Conservation (phyloP, 2,797 vertebrate species). For the Etheostoma perlongum region DNA sequence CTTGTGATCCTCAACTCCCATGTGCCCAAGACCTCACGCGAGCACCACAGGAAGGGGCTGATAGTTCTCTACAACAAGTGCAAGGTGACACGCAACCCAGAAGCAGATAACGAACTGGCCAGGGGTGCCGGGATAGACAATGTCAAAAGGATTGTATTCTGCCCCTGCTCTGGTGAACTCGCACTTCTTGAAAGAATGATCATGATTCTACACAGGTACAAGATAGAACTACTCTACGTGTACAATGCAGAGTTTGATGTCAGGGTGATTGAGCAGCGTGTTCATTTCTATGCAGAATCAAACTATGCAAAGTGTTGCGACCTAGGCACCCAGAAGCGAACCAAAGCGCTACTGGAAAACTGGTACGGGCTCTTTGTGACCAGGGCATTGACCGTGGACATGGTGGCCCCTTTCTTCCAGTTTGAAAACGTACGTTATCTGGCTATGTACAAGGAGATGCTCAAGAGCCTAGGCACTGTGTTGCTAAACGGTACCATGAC, state of each 20-base stretch:
- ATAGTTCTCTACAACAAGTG: slow-evolving; percentile 28
- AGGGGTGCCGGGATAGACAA: neutral
- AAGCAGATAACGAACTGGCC: neutral
- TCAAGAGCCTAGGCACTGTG: neutral
- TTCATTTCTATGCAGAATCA: slow-evolving; percentile 17
- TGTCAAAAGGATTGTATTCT: rapidly evolving
- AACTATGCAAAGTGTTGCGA: too few species aligned
- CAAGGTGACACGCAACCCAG: neutral
- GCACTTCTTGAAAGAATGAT: neutral
- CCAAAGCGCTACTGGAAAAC: neutral
- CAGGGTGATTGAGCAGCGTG: slow-evolving; percentile 18
- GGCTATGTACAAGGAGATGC: slow-evolving; percentile 22
- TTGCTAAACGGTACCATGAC: rapidly evolving
- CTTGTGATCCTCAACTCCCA: slow-evolving; percentile 25
- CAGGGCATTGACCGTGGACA: neutral
- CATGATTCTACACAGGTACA: too few species aligned
- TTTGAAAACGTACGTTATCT: slow-evolving; percentile 28
- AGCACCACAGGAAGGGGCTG: slow-evolving; percentile 15
- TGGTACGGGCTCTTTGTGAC: slow-evolving; percentile 34
- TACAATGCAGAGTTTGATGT: slow-evolving; percentile 45
- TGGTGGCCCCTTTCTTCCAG: neutral
- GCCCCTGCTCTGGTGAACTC: neutral
- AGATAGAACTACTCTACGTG: slow-evolving; percentile 37
- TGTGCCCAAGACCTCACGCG: neutral
- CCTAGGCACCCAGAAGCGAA: too few species aligned